A percentile compares a stretch with the other conserved stretches of the same genome.
Conservation (phyloP, 1,140 invertebrate genomes). For the Thereuonema tuberculata region DNA sequence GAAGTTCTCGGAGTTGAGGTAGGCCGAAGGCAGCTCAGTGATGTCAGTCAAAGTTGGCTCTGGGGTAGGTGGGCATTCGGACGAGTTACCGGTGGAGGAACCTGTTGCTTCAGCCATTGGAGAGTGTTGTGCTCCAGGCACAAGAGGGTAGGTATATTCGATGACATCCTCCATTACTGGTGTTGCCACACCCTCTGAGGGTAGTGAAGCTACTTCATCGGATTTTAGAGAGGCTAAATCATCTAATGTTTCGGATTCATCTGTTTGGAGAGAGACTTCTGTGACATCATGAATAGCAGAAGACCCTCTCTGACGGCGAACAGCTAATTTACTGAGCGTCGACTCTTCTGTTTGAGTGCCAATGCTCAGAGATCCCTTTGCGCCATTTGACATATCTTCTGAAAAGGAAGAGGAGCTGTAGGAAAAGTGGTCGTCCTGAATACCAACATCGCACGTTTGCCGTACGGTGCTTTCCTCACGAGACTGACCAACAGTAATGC, state of each 20-base stretch:
- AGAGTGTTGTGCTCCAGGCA: no score
- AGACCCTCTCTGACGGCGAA: neutral
- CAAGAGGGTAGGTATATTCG: no score
- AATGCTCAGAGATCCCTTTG: neutral
- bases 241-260: conserved; percentile 3
- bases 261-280: conserved; percentile 2
- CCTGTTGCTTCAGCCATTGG: neutral
- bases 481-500: no score
- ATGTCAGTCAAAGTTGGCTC: neutral
- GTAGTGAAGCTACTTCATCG: conserved; percentile 4
- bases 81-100: neutral
- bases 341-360: conserved; percentile 4
- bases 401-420: neutral
- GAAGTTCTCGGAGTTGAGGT: neutral
- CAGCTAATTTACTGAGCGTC: neutral
- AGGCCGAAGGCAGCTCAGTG: neutral
- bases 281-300: neutral
- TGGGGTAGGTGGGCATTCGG: neutral
- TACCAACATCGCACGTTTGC: neutral
- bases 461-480: no score
- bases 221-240: conserved; percentile 4
- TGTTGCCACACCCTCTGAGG: neutral
- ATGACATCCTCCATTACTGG: neutral
- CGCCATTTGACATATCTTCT: neutral
- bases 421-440: neutral